Evolutionary conservation across 2,113 vertebrate species (phyloP), one percentile per base, ranked within the genome.

Genomic region (Callaeas wilsoni): DNA sequence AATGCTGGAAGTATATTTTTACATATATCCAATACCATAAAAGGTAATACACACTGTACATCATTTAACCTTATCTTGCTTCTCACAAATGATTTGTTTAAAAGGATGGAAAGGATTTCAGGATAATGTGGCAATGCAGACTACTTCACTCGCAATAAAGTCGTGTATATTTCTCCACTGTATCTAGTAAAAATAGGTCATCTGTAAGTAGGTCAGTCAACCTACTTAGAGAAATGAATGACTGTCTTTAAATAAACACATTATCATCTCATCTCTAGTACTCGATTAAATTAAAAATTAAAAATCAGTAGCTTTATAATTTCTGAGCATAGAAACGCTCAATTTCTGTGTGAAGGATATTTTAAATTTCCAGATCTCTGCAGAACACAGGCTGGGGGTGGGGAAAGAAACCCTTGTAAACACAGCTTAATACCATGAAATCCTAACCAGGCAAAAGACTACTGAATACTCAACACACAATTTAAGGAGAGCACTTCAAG

Each of bases 141-240:
- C 63, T 85, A 78, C 69, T 95, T 87, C 74, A 77, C 41, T 42
- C 0, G 0, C 89, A 95, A 81, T 33, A 27, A 89, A 83, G 94
- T 85, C 20, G 1, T 74, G 59, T 49, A 69, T 49, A 86, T 94
- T 91, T 76, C 87, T 95, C 52, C 94, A 97, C 74, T 96, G 41
- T 71, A 86, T 91, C 75, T 52, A 88, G 74, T 42, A 87, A 94
- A 98, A 98, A 93, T 85, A 97, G 92, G 96, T 94, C 96, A 97
- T 88, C 67, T 41, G 16, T 92, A 98, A 98, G 87, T 96, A 98
- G 96, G 97, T 96, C 96, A 98, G 42, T 87, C 90, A 95, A 77
- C 60, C 63, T 95, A 95, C 67, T 82, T 55, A 92, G 68, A 94
- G 53, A 97, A 95, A 96, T 46, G 22, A 91, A 39, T 63, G 47